Conservation (phyloP, 2,888 invertebrate genomes). For the Rambutsinella grinnellia region DNA sequence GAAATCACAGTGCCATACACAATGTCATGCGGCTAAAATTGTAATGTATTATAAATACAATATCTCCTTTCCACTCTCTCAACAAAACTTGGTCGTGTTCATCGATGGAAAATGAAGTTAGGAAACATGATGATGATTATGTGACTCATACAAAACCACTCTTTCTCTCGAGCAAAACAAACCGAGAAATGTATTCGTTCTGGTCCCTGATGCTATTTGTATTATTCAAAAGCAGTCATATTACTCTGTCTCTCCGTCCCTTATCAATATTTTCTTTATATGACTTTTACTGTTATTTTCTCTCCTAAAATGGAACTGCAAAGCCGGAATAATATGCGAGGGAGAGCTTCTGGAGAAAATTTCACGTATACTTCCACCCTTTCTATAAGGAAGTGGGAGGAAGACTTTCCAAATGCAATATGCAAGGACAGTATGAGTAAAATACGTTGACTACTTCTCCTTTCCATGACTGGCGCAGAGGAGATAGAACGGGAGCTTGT, state of each 20-base stretch:
- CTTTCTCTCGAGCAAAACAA: constrained; percentile 26
- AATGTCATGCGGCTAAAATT: constrained; percentile 3
- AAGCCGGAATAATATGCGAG: not conserved
- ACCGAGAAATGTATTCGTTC: constrained; percentile 23
- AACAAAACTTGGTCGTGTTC: not conserved
- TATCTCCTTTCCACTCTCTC: constrained; percentile 4
- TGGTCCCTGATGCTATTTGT: too few relatives aligned
- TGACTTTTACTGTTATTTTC: not conserved
- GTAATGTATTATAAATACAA: constrained; percentile 13
- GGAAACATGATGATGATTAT: constrained; percentile 15
- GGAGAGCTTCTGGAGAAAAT: constrained; percentile 28
- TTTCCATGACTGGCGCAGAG: constrained; percentile 53
- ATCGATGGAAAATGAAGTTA: constrained; percentile 23
- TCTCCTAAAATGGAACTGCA: not conserved
- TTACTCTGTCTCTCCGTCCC: not conserved
- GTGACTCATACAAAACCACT: constrained; percentile 40
- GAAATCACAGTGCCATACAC: constrained; percentile 2
- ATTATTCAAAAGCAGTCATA: too few relatives aligned
- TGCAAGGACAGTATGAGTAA: constrained; percentile 10
- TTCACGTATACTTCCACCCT: constrained; percentile 14
- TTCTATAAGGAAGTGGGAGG: constrained; percentile 12
- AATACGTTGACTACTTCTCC: too few relatives aligned
- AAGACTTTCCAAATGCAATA: too few relatives aligned
- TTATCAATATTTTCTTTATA: not conserved
- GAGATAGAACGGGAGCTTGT: constrained; percentile 20